Evolutionary conservation across 2,113 vertebrate genomes (phyloP).

Genomic region (Onychorhynchus coronatus): DNA sequence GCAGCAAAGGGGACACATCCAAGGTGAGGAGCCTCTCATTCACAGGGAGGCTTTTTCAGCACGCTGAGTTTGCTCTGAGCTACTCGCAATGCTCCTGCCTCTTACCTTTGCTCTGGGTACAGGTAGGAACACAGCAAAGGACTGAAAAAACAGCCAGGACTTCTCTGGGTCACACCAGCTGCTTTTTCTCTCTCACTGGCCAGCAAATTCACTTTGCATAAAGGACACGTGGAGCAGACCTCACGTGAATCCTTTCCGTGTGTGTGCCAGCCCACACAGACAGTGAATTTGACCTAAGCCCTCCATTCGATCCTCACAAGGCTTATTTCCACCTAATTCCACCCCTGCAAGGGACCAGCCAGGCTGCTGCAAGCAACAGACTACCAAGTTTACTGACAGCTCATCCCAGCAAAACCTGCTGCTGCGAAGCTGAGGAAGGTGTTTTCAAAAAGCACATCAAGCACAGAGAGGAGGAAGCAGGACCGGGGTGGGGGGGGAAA

Average conservation of each 20-base stretch:
- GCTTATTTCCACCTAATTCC: background rate
- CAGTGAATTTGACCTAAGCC: background rate
- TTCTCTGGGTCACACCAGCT: background rate
- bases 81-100: background rate
- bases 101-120: background rate
- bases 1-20: background rate
- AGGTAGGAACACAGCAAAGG: background rate
- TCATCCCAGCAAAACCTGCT: background rate
- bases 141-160: background rate
- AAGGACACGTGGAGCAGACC: background rate
- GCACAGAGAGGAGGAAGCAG: background rate
- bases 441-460: background rate
- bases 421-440: background rate
- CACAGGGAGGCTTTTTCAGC: background rate
- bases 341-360: background rate
- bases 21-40: background rate
- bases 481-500: fast-evolving
- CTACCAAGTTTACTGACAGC: background rate
- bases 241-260: background rate
- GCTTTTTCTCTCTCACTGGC: background rate
- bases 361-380: background rate
- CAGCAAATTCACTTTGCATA: background rate
- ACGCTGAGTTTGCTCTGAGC: background rate
- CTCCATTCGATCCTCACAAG: background rate
- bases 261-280: background rate